Base-by-base conservation (phyloP, 2,797 vertebrate genomes). In the Gephyroberyx darwinii region DNA sequence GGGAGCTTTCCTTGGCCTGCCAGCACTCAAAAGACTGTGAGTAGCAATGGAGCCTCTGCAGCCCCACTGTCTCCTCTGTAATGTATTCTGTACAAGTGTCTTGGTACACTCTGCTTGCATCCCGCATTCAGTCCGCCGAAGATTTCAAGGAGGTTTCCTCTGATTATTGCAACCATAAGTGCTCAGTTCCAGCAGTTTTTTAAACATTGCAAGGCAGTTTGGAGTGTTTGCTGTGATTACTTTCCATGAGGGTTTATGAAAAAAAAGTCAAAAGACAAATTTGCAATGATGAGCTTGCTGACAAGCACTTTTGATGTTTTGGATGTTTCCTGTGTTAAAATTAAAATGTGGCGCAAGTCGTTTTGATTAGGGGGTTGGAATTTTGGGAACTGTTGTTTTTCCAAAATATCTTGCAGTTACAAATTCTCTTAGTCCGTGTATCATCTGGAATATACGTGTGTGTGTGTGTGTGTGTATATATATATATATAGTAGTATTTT, bases 21-120 rank as follows among this genome's bases (percentile, higher is more conserved):
- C 92, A 5, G 94, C 96, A 2, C 94, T 99, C 61, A 99, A 98
- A 92, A 93, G 94, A 93, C 92, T 99, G 98, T 99, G 92, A 98
- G 98, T 97, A 91, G 61, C 71, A 37, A 45, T 69, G 35, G 22
- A 69, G 43, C 60, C 57, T 55, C 14, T 69, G 56, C 22, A 47
- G 14, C 51, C 65, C 60, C 0, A 2, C 37, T 16, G 9, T 41
- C 39, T 75, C 16, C 37, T 50, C 55, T 71, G 63, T 72, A 48
- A 65, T 84, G 74, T 79, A 66, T 43, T 71, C 66, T 74, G 22
- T 72, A 8, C 13, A 1, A 7, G 14, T 55, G 64, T 71, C 43
- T 66, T 31, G 33, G 17, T 45, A 4, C 39, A 9, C 54, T 70
- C 68, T 3, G 16, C 55, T 41, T 60, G 78, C 52, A 43, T 17